Evolutionary conservation across 1,140 invertebrate species (phyloP).

Genomic region (Drosophila arizonae): DNA sequence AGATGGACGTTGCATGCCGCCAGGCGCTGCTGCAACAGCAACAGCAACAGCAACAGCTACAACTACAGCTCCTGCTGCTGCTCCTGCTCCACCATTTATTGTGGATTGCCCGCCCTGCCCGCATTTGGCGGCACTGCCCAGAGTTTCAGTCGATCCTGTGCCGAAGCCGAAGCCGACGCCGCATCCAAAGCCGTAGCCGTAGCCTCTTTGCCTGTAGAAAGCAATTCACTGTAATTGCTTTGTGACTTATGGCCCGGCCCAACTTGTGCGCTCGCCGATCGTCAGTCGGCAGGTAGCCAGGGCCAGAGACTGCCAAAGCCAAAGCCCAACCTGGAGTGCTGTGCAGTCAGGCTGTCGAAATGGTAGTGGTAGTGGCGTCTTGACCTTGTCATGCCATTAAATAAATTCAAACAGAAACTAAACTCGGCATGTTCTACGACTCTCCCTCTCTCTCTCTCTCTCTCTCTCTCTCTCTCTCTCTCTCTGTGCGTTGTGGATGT

Average conservation of each 20-base stretch:
- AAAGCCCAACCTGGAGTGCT: background rate
- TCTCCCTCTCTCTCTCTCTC: constrained; percentile 7
- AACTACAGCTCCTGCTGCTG: background rate
- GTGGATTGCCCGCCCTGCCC: constrained; percentile 23
- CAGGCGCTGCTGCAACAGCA: constrained; percentile 51
- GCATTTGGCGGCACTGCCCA: background rate
- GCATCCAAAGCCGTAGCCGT: background rate
- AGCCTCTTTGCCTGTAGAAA: constrained; percentile 58
- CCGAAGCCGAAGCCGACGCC: background rate
- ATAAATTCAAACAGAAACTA: constrained; percentile 78
- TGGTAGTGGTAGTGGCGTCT: constrained; percentile 67
- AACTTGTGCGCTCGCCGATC: constrained; percentile 67
- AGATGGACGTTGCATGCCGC: constrained; percentile 54
- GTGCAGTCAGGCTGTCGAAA: constrained; percentile 45
- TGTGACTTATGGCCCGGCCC: constrained; percentile 81
- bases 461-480: constrained; percentile 10
- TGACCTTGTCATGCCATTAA: constrained; percentile 81
- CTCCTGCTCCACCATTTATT: constrained; percentile 65
- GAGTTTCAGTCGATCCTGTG: background rate
- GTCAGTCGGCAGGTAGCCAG: constrained; percentile 63
- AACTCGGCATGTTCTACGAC: constrained; percentile 49
- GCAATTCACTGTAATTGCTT: constrained; percentile 82
- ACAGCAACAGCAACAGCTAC: constrained; percentile 7
- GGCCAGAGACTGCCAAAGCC: constrained; percentile 23
- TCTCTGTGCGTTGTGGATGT: constrained; percentile 25